Conservation (phyloP, 2,888 invertebrate genomes). For the Crematogaster levior region DNA sequence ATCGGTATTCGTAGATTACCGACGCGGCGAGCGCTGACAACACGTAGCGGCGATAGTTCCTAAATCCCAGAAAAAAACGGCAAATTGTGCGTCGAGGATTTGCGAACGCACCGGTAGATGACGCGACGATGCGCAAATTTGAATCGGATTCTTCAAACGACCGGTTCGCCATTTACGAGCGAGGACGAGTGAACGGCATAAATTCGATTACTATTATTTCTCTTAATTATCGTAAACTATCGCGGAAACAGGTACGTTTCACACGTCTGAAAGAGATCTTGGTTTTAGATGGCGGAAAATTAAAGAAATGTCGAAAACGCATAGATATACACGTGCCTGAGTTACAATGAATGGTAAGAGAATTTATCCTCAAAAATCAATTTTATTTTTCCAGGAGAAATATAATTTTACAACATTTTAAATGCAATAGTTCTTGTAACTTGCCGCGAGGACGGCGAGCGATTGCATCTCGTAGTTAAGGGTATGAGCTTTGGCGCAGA, state of each 20-base stretch:
- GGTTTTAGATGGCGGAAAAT: neutral
- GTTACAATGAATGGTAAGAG: neutral
- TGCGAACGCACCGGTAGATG: neutral
- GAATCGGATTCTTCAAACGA: neutral
- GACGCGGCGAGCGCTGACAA: conserved; percentile 55
- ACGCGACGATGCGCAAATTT: neutral
- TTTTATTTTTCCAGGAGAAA: neutral
- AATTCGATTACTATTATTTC: neutral
- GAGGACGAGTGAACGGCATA: neutral
- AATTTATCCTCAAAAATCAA: neutral
- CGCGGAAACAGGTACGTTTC: neutral
- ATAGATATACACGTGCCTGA: neutral
- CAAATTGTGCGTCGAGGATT: too few species aligned
- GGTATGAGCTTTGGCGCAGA: neutral
- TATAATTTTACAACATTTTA: too few species aligned
- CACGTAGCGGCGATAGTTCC: conserved; percentile 51
- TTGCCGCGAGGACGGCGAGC: neutral
- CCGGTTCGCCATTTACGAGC: neutral
- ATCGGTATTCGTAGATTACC: too few species aligned
- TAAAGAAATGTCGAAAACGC: neutral
- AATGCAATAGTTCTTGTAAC: neutral
- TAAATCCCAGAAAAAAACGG: too few species aligned
- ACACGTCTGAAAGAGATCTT: neutral
- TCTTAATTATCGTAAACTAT: neutral
- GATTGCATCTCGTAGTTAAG: neutral